Percentiles rank a stretch among this genome's conserved stretches.
phyloP scores from a whole-genome alignment of 2,113 vertebrate genomes.

The Opisthocomus hoazin region DNA sequence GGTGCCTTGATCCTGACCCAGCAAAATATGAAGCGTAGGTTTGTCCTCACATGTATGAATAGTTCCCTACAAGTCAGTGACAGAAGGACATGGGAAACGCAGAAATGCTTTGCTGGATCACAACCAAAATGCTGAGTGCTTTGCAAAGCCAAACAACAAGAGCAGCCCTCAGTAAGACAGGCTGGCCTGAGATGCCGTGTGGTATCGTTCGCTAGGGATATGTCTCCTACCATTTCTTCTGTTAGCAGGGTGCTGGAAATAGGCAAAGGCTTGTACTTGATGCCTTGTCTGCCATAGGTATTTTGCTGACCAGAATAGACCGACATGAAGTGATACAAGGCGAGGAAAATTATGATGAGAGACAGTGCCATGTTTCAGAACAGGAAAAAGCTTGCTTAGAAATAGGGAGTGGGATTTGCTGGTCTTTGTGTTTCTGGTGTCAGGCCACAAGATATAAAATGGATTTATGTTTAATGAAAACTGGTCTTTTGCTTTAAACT shows the following conservation, averaged over 20 bases:
- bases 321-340: background rate
- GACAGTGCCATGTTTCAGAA: background rate
- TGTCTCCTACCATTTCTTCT: background rate
- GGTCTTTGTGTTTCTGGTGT: background rate
- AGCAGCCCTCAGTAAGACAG: background rate
- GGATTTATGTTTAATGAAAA: background rate
- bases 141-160: constrained; percentile 18
- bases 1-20: background rate
- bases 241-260: background rate
- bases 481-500: background rate
- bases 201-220: background rate
- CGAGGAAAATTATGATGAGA: background rate
- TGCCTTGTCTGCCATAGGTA: background rate
- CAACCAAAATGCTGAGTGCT: constrained; percentile 8
- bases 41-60: background rate
- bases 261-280: background rate
- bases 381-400: background rate
- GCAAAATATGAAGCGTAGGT: background rate
- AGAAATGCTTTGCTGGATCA: background rate
- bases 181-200: background rate
- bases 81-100: constrained; percentile 10
- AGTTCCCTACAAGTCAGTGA: background rate
- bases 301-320: background rate
- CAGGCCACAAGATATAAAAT: background rate
- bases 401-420: background rate